phyloP scores from a whole-genome alignment of 2,888 invertebrate genomes.

The Tanypteryx hageni region DNA sequence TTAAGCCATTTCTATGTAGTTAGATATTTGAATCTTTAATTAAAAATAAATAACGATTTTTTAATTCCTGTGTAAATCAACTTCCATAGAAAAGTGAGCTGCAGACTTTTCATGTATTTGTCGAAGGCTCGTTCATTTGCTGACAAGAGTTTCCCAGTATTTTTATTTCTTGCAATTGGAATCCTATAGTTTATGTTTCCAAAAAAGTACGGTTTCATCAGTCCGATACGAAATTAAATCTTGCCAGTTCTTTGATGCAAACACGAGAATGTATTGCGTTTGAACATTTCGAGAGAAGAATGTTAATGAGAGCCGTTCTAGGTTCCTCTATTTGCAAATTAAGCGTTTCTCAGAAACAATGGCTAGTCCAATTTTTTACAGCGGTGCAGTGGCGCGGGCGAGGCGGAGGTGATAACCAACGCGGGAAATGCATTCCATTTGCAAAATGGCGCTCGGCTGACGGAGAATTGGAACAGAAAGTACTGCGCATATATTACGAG shows the following conservation, averaged over 20 bases:
- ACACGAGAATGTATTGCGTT: conserved; percentile 11
- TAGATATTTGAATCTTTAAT: too few relatives aligned
- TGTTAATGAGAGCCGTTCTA: neutral
- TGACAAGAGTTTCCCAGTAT: too few relatives aligned
- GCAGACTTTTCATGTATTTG: too few relatives aligned
- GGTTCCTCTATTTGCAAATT: neutral
- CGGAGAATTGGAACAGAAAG: neutral
- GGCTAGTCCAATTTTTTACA: neutral
- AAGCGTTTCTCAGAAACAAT: neutral
- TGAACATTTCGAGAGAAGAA: conserved; percentile 25
- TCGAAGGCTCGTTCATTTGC: too few relatives aligned
- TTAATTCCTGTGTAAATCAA: too few relatives aligned
- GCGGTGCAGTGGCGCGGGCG: neutral
- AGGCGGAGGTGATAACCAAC: neutral
- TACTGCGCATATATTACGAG: neutral
- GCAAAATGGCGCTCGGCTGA: neutral
- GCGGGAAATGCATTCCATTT: neutral
- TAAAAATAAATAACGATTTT: too few relatives aligned
- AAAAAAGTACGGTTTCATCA: neutral
- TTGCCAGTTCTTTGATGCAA: neutral
- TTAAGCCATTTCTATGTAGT: too few relatives aligned
- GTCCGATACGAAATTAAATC: neutral
- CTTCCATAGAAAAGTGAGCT: too few relatives aligned
- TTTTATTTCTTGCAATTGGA: too few relatives aligned
- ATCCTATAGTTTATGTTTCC: too few relatives aligned